Evolutionary conservation across 1,140 invertebrate species (phyloP), one percentile per base, ranked within the genome.

Genomic region (Limonius californicus): DNA sequence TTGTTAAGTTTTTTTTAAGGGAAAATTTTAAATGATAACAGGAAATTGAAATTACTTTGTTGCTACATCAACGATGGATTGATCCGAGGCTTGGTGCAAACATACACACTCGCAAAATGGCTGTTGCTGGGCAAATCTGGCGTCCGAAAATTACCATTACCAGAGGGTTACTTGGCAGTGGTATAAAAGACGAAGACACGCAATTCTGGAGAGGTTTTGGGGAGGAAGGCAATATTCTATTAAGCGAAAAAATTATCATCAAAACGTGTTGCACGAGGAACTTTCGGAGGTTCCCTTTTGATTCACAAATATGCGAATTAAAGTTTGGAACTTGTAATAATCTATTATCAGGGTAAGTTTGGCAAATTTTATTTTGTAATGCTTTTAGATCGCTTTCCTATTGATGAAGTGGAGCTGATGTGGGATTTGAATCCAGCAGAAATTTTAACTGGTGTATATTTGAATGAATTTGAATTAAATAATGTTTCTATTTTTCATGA

Each of bases 301-400:
- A 68, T 60, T 55, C 39, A 35, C 68, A 68, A 60, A 55, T 63
- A 15, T 70, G 68, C 42, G 27, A 62, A 43, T 35, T 70, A 1
- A 68, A 70, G 62, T 67, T 66, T 59, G 67, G 68, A 21, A 63
- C 64, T 39, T 70, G 68, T 70, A 64, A 66, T 62, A 47, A 56
- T 16, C 8, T 54, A 35, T 21, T 56, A 27, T 42, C 27, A 27
- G 0, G 9, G 3, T 9, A 39, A 11, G n/a, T 11, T 39, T 39
- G n/a, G 2, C 2, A 16, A 1, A 57, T 58, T 14, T 47, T 23
- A 0, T 43, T 54, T 20, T 23, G 27, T 27, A 58, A 20, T 47
- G 43, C 55, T 61, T 61, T 23, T 53, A 65, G 62, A 61, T 54
- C 39, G 59, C 18, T 67, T 67, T 62, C 63, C 60, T 8, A 14